Base-by-base conservation (phyloP, 2,113 vertebrate species). In the Psophia crepitans region DNA sequence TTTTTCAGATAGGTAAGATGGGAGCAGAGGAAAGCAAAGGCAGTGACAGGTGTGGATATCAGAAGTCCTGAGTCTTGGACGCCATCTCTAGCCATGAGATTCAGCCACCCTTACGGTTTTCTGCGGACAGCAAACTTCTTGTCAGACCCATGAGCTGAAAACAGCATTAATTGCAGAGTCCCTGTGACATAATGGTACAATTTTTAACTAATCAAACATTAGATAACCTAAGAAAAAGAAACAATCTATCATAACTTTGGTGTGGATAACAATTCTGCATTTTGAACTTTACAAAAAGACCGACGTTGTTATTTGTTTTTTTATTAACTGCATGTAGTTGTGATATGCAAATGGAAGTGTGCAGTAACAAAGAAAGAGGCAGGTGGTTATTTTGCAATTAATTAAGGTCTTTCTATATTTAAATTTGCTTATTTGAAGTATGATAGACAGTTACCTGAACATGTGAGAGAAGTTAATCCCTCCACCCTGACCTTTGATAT, bases 401-500 rank as follows among this genome's bases (percentile, higher is more conserved):
- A 44, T 82, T 78, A 81, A 76, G 4, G 1, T 78, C 64, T 91
- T 23, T 94, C 23, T 88, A 2, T 54, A 43, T 79, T 82, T 77
- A 53, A 53, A 87, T 12, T 75, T 87, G 3, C 43, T 74, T 70
- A n/a, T 82, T 48, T 82, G 39, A 54, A 4, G 8, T 71, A 39
- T 79, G 57, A 89, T 84, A 56, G 68, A 87, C 37, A 85, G 84
- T 86, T 73, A 73, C 68, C 68, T 90, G 91, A 90, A 87, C 22
- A 90, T 37, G 23, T 91, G 58, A 80, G 49, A 82, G 89, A 96
- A 96, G 20, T 77, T 94, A 92, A 84, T 87, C 30, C 26, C 53
- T 87, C 46, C 65, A 41, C 69, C 63, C 43, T 73, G 46, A 95
- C 28, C 44, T 96, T 95, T 90, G 82, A 28, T 87, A 76, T 80